Percentiles rank a stretch among this genome's conserved stretches.
phyloP scores from a whole-genome alignment of 2,113 vertebrate genomes.

The Indicator maculatus region DNA sequence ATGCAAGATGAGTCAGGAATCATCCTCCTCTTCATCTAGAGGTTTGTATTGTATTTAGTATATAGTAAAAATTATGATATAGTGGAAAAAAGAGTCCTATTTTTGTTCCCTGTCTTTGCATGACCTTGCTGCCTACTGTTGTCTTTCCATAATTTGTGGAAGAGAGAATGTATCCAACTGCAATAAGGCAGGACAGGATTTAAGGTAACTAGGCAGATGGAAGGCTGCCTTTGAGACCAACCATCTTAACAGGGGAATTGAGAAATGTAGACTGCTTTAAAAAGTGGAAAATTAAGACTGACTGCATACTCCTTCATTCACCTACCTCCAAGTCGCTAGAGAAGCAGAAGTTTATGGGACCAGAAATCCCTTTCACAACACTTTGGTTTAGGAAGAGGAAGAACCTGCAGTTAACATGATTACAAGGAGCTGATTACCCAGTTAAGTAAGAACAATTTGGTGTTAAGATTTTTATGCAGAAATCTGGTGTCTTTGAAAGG shows the following conservation, averaged over 20 bases:
- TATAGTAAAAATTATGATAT: neutral
- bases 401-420: neutral
- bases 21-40: neutral
- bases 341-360: neutral
- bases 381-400: neutral
- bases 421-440: neutral
- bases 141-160: neutral
- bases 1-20: neutral
- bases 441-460: neutral
- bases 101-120: neutral
- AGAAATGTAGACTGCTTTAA: neutral
- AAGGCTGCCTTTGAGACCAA: neutral
- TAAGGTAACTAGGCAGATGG: neutral
- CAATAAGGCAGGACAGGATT: neutral
- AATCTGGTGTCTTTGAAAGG: neutral
- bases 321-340: neutral
- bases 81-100: neutral
- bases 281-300: neutral
- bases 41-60: neutral
- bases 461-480: neutral
- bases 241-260: neutral
- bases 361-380: neutral
- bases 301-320: neutral
- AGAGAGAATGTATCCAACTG: neutral
- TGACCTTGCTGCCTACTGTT: neutral